Evolutionary conservation across 2,888 invertebrate genomes (phyloP), one percentile per base, ranked within the genome.

Genomic region (Melieria omissa): DNA sequence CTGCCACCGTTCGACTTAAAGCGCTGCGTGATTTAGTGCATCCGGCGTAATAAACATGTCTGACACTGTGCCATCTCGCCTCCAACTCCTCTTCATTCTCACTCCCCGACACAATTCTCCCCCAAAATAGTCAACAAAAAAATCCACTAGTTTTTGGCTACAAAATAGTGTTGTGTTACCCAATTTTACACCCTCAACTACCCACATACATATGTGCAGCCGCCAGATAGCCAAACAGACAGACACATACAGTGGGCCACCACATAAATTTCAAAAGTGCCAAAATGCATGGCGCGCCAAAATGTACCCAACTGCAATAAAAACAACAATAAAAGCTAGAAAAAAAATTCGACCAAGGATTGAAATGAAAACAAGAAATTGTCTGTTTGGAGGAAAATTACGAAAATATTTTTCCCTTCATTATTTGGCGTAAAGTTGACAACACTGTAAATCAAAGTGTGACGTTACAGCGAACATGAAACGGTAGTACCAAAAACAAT

Each of bases 11-110:
- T 64, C 3, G 41, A 1, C 41, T 5, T 46, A 41, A 49, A 47
- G 41, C 64, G 16, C 49, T 41, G 52, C 16, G 64, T 64, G 52
- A 64, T 49, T 64, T 49, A 64, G 52, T 64, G 64, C 49, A n/a
- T 42, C 42, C 41, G 52, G 8, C 52, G 41, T 49, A 52, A 64
- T 64, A 46, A 49, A 52, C 41, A 64, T 41, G 49, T 64, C 6
- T 10, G 42, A 42, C 41, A 29, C 41, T 16, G 29, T 29, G 29
- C 29, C 64, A 64, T 52, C 16, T 64, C 42, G 52, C 64, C 49
- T 29, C 16, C 29, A 64, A n/a, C 12, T n/a, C 5, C 10, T n/a
- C 8, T 45, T 44, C 8, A 44, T 12, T 60, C 7, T 41, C 60
- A 44, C n/a, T 60, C 42, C 60, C 44, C 60, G 7, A 8, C 45